A percentile compares a stretch with the other conserved stretches of the same genome.
Evolutionary conservation across 2,113 vertebrate species (phyloP).

Genomic region (Myotis lucifugus): DNA sequence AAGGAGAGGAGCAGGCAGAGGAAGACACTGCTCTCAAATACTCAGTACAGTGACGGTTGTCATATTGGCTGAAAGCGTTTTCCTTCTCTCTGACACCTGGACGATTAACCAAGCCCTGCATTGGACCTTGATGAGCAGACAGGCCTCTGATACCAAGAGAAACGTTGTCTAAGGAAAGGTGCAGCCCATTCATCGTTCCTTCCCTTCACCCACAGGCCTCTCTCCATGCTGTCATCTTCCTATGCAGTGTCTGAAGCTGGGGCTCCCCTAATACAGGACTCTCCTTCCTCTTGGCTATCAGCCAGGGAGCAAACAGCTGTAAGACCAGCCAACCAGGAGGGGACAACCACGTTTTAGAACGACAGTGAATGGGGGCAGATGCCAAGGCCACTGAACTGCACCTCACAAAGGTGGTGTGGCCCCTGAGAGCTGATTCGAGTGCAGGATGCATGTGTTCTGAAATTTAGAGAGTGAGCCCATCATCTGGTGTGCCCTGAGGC

Average conservation of each 20-base stretch:
- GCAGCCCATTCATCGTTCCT: background rate
- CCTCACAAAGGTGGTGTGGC: background rate
- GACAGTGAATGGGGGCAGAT: background rate
- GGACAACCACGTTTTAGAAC: background rate
- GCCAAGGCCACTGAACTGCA: background rate
- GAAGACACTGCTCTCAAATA: background rate
- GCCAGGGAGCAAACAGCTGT: background rate
- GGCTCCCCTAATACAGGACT: background rate
- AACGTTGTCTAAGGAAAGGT: background rate
- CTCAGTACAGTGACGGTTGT: background rate
- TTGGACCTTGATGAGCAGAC: background rate
- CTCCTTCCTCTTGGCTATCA: conserved; percentile 19
- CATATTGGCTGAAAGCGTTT: background rate
- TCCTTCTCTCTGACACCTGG: background rate
- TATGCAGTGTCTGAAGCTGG: background rate
- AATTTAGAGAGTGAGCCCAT: background rate
- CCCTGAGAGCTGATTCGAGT: background rate
- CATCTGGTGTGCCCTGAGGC: background rate
- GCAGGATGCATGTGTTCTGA: background rate
- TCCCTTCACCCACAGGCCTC: background rate
- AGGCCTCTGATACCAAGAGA: background rate
- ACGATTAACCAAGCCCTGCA: background rate
- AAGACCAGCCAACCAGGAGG: background rate
- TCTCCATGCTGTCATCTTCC: background rate
- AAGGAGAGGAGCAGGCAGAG: background rate